A percentile compares a stretch with the other conserved stretches of the same genome.
Evolutionary conservation across 2,888 invertebrate species (phyloP).

Genomic region (Chymomyza fuscimana): DNA sequence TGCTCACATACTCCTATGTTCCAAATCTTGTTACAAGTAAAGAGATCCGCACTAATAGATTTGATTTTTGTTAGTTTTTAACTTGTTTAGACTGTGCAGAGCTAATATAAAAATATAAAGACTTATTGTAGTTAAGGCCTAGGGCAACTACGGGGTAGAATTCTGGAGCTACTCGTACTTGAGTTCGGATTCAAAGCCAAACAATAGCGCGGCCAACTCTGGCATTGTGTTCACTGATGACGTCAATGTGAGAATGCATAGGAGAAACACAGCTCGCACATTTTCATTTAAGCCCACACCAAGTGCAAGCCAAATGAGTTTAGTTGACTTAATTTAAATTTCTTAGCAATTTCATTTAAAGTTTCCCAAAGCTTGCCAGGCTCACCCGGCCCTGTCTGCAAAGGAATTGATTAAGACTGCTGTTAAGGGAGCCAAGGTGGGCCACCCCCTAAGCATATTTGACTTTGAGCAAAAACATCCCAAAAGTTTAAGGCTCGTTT

Average conservation of each 20-base stretch:
- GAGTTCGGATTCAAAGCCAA: neutral
- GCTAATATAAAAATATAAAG: neutral
- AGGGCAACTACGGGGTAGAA: no score
- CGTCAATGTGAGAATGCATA: neutral
- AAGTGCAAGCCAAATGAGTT: neutral
- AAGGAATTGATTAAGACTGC: neutral
- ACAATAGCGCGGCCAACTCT: neutral
- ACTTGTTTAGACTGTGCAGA: neutral
- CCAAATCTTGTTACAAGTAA: slow-evolving; percentile 51
- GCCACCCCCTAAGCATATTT: neutral
- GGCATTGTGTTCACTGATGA: slow-evolving; percentile 2
- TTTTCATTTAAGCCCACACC: neutral
- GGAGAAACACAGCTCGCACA: neutral
- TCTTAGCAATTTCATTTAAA: slow-evolving; percentile 5
- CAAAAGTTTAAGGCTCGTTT: neutral
- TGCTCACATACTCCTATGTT: neutral
- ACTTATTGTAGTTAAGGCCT: neutral
- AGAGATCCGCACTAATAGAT: slow-evolving; percentile 36
- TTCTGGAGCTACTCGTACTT: neutral
- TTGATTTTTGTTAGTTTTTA: slow-evolving; percentile 23
- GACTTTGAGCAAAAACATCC: neutral
- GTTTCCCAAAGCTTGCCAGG: neutral
- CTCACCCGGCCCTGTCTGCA: neutral
- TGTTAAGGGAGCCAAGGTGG: neutral
- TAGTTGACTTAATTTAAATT: slow-evolving; percentile 7